Conservation (phyloP, 2,888 invertebrate genomes). For the Oasisia sp. region DNA sequence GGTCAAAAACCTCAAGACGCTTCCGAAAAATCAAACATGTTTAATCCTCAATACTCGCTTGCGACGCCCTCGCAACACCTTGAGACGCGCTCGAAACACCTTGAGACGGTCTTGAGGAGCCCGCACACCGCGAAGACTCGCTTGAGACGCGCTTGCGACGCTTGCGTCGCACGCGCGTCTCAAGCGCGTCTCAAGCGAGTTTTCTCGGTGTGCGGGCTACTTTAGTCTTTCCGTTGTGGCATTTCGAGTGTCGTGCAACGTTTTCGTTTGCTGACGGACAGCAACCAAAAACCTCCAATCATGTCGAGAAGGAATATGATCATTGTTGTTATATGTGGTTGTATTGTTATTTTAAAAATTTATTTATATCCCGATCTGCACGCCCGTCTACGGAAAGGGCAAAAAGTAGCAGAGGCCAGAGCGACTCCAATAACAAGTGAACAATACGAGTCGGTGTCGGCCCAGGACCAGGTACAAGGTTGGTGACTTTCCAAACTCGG, state of each 20-base stretch:
- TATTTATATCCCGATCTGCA: conserved; percentile 51
- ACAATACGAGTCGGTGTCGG: conserved; percentile 53
- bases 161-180: too few species aligned
- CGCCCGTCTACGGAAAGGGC: conserved; percentile 51
- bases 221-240: not conserved
- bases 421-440: conserved; percentile 51
- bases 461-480: conserved; percentile 58
- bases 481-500: not conserved
- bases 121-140: too few species aligned
- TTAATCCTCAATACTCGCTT: too few species aligned
- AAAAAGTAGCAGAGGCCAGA: conserved; percentile 50
- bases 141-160: too few species aligned
- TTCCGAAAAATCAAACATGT: too few species aligned
- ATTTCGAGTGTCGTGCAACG: not conserved
- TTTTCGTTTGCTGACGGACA: not conserved
- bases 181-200: too few species aligned
- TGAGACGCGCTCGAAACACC: too few species aligned
- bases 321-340: conserved; percentile 27
- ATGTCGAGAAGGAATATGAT: conserved; percentile 31
- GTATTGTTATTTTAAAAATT: conserved; percentile 46
- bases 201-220: too few species aligned
- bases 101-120: too few species aligned
- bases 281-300: not conserved
- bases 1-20: too few species aligned
- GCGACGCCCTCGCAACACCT: too few species aligned